Base-by-base conservation (phyloP, 2,888 invertebrate genomes). In the Mesochorus sp. region DNA sequence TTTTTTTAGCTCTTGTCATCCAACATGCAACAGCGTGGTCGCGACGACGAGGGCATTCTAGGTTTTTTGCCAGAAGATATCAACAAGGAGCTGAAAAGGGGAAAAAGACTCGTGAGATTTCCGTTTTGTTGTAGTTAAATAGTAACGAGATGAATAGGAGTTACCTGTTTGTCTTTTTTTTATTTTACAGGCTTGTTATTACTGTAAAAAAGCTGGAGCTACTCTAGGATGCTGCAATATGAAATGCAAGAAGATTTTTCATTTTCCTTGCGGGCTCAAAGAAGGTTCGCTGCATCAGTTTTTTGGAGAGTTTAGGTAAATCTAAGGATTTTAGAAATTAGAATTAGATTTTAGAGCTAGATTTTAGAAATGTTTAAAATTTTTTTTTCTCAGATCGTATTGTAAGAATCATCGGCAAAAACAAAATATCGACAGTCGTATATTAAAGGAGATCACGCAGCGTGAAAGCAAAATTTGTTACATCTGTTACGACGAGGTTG, bases 31-130 rank as follows among this genome's bases (percentile, higher is more conserved):
- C 96, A 96, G 85, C 94, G 93, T 80, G 96, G 95, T 0, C 88
- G 88, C 4, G 95, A 95, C 76, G 90, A 93, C 1, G 93, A 95
- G 67, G 96, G 96, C 0, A 93, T 97, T 28, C 91, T 95, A 77
- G 96, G 96, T 0, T 97, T 97, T 88, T 86, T 95, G 34, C 91
- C 92, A 0, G 85, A 88, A 0, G 97, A 97, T 87, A 96, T 97
- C 17, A 81, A 91, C 8, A 92, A 92, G 28, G 97, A 97, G 90
- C 85, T 94, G 0, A 91, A 91, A 12, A 92, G 96, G 79, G 94
- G 94, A 47, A 92, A 92, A 55, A 92, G 92, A 85, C 91, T 96
- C 92, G 96, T 95, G 92, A 92, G 92, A 89, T 37, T 39, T 3
- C 31, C 2, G 42, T 53, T 74, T 64, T 42, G 21, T 67, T 79